Percentiles rank a stretch among this genome's conserved stretches.
Evolutionary conservation across 1,140 invertebrate genomes (phyloP).

Genomic region (Drosophila equinoxialis): DNA sequence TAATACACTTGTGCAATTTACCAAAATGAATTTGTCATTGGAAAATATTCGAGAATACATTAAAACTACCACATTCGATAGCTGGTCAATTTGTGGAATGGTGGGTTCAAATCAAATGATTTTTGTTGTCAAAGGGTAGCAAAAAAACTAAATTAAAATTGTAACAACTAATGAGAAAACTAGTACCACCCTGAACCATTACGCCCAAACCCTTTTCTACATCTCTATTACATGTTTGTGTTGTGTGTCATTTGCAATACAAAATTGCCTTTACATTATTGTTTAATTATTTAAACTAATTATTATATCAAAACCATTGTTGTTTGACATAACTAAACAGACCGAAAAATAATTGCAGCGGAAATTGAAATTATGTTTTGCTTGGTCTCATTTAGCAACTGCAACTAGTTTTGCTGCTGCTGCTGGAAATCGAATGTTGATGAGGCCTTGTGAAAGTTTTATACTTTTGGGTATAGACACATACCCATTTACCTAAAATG

Average conservation of each 20-base stretch:
- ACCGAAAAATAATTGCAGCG: slow-evolving; percentile 66
- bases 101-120: no score
- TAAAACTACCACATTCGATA: slow-evolving; percentile 3
- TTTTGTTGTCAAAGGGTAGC: neutral
- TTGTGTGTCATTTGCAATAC: slow-evolving; percentile 8
- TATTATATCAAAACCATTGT: slow-evolving; percentile 35
- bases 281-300: slow-evolving; percentile 70
- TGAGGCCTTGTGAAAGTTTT: slow-evolving; percentile 16
- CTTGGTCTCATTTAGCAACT: slow-evolving; percentile 52
- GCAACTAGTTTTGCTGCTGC: slow-evolving; percentile 26
- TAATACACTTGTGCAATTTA: slow-evolving; percentile 47
- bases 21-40: slow-evolving; percentile 52
- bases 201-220: neutral
- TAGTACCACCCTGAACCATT: no score
- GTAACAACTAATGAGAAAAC: slow-evolving; percentile 41
- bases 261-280: slow-evolving; percentile 38
- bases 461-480: slow-evolving; percentile 23
- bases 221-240: neutral
- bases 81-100: slow-evolving; percentile 7
- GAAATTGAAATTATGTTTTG: slow-evolving; percentile 77
- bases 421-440: slow-evolving; percentile 44
- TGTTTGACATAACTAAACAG: slow-evolving; percentile 14
- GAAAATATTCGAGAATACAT: slow-evolving; percentile 15
- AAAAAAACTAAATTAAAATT: slow-evolving; percentile 38
- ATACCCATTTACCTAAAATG: slow-evolving; percentile 18